Evolutionary conservation across 2,797 vertebrate species (phyloP), one percentile per base, ranked within the genome.

Genomic region (Apogon hyalosoma): DNA sequence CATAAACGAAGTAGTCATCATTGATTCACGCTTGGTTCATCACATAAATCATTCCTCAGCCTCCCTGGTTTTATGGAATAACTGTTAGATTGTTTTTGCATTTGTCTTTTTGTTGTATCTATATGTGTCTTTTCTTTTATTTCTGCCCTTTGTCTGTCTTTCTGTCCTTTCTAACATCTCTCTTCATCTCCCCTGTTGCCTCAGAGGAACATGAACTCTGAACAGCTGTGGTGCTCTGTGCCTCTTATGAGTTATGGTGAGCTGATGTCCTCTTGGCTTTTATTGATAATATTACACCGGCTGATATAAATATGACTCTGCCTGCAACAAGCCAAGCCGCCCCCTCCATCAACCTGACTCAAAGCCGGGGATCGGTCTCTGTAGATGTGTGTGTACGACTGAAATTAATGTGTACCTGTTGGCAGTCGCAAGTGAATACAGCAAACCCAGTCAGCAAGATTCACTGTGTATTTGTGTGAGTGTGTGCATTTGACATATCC

Each of bases 251-350:
- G 76, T 92, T 91, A 93, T 77, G 63, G 69, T 16, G 43, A 76
- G 77, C 88, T 82, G 89, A 75, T 83, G 80, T 77, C 70, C 79
- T 76, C 67, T 87, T 83, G 83, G 77, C 83, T 92, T 93, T 93
- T 91, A 92, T 92, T 90, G 88, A 93, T 92, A 91, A 92, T 89
- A 90, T 90, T 88, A 92, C 85, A 87, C 60, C 47, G 78, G 64
- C 77, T 88, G 88, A 90, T 91, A 79, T 92, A 90, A 92, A 92
- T 92, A 89, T 75, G 84, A 83, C 82, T 80, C 60, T 76, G 64
- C 63, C 83, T 67, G 63, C 81, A 59, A 51, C 74, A 65, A 59
- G 64, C 55, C 68, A 52, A 64, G 41, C 80, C 69, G 55, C 69
- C 82, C 73, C 73, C 53, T 78, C 69, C 31, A 52, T 83, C 79